These are phyloP conservation scores for Sorex araneus DNA, from an alignment of 2,113 vertebrate genomes.

Conservation along the genomic window DNA sequence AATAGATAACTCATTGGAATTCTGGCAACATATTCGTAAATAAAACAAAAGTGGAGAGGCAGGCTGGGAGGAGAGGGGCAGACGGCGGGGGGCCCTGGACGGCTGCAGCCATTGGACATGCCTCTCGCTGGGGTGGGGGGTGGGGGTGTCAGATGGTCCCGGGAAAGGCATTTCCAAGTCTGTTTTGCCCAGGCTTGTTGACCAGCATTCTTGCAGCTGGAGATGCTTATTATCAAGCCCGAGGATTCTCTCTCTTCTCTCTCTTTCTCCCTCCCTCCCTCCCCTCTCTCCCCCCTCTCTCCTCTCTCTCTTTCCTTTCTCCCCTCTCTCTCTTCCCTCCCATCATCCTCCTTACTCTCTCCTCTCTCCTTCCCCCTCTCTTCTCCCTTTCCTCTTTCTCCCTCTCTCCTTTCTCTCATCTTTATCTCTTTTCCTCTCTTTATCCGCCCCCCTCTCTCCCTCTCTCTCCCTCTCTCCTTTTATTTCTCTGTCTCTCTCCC, in stretches of 20 bases:
- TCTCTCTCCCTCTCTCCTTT: too few relatives aligned
- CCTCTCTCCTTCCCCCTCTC: too few relatives aligned
- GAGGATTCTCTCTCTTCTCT: conserved; percentile 59
- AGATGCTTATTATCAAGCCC: conserved; percentile 84
- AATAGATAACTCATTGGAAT: conserved; percentile 94
- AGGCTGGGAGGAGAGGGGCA: conserved; percentile 71
- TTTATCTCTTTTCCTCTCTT: too few relatives aligned
- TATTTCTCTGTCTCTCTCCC: too few relatives aligned
- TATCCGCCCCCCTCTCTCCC: too few relatives aligned
- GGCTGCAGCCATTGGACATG: conserved; percentile 31
- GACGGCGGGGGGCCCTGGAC: neutral
- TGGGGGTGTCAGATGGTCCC: conserved; percentile 75
- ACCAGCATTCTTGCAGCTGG: conserved; percentile 81
- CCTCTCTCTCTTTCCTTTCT: too few relatives aligned
- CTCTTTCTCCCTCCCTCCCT: too few relatives aligned
- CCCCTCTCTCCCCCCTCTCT: too few relatives aligned
- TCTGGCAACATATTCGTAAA: conserved; percentile 90
- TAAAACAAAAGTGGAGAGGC: conserved; percentile 90
- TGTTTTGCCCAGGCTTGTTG: conserved; percentile 70
- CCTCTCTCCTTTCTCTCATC: too few relatives aligned
- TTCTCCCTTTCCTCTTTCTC: too few relatives aligned
- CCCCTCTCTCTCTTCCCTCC: too few relatives aligned
- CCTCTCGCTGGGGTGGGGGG: conserved; percentile 70
- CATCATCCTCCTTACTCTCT: too few relatives aligned
- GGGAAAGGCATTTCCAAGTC: conserved; percentile 72